These are phyloP conservation scores for Aptenodytes forsteri DNA, from an alignment of 2,113 vertebrate species.

Conservation along the genomic window DNA sequence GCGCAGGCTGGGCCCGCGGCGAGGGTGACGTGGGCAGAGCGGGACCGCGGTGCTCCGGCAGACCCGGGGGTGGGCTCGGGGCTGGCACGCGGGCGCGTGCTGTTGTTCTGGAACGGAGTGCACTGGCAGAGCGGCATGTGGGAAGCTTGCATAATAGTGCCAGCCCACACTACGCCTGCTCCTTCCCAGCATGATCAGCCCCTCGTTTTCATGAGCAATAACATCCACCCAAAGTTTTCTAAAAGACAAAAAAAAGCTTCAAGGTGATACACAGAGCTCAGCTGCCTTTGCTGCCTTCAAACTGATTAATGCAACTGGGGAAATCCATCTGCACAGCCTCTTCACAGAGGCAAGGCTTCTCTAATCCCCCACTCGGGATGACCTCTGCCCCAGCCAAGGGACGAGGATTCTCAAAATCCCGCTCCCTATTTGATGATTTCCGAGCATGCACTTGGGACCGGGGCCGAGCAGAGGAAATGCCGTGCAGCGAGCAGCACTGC, in stretches of 20 bases:
- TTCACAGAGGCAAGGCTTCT: not conserved
- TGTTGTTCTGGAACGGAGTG: conserved; percentile 59
- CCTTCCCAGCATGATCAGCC: conserved; percentile 46
- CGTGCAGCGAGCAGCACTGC: fast-evolving
- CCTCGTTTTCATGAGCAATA: conserved; percentile 34
- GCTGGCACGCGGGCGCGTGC: conserved; percentile 30
- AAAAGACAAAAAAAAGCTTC: not conserved
- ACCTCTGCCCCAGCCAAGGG: not conserved
- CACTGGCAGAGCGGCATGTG: conserved; percentile 54
- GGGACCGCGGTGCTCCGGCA: not conserved
- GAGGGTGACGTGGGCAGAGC: not conserved
- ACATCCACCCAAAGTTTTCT: conserved; percentile 34
- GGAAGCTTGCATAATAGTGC: conserved; percentile 65
- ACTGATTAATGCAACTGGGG: not conserved
- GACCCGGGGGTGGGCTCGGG: conserved; percentile 42
- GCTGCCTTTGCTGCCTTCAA: conserved; percentile 37
- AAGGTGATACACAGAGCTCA: conserved; percentile 43
- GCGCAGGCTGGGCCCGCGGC: fast-evolving
- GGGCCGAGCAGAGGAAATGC: not conserved
- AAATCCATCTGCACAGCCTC: not conserved
- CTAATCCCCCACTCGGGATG: not conserved
- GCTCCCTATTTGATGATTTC: not conserved
- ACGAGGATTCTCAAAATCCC: not conserved
- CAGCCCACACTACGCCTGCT: conserved; percentile 66
- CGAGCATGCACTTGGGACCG: fast-evolving